These are phyloP conservation scores for Steinernema feltiae DNA, from an alignment of 1,140 invertebrate genomes.

Conservation along the genomic window DNA sequence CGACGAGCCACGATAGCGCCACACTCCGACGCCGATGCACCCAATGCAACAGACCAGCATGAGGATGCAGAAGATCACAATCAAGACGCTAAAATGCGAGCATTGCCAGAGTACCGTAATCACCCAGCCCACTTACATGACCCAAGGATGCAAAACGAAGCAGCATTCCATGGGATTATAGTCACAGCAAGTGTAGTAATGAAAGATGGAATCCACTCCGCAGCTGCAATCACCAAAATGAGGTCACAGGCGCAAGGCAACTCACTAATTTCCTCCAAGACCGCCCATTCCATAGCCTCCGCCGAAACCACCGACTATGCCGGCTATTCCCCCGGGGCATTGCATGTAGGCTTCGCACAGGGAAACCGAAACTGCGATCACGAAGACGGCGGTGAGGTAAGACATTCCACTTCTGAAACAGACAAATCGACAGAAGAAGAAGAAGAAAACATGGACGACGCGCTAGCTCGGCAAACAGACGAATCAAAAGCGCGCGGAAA, in stretches of 20 bases:
- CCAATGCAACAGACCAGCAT: slow-evolving; percentile 23
- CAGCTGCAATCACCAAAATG: slow-evolving; percentile 26
- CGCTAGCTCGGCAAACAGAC: no score
- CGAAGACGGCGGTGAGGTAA: no score
- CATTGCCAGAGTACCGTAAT: no score
- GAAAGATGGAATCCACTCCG: slow-evolving; percentile 43
- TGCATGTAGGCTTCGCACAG: background rate
- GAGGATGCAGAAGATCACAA: slow-evolving; percentile 23
- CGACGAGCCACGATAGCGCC: background rate
- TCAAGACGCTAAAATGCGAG: slow-evolving; percentile 16
- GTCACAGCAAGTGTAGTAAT: slow-evolving; percentile 47
- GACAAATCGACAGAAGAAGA: no score
- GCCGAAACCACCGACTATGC: background rate
- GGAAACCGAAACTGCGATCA: no score
- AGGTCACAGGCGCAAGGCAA: background rate
- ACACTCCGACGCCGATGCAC: background rate
- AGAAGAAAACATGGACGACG: background rate
- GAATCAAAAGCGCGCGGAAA: background rate
- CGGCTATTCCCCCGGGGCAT: background rate
- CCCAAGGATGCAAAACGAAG: slow-evolving; percentile 43
- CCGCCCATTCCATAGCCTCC: background rate
- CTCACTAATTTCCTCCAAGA: background rate
- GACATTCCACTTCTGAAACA: no score
- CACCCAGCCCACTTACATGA: slow-evolving; percentile 46
- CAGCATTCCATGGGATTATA: slow-evolving; percentile 44